Evolutionary conservation across 2,113 vertebrate species (phyloP).

Genomic region (Hyperopisus bebe): DNA sequence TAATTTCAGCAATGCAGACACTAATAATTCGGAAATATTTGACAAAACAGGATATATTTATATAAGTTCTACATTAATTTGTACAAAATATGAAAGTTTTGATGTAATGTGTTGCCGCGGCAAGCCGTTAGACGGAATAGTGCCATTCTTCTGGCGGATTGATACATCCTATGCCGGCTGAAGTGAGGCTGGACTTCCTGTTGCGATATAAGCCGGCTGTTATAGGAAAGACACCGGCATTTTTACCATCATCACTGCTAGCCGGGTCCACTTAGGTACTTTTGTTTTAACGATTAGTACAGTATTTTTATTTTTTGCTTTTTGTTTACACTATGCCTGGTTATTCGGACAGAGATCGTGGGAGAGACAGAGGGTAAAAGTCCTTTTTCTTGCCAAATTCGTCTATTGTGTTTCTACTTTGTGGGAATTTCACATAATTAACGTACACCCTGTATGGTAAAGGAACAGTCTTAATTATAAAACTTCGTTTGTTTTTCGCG

Average conservation of each 20-base stretch:
- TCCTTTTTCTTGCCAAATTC: not conserved
- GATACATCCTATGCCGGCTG: constrained; percentile 32
- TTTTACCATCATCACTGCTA: constrained; percentile 32
- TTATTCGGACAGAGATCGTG: constrained; percentile 88
- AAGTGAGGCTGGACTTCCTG: constrained; percentile 16
- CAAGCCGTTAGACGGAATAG: not conserved
- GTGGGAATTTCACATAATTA: not conserved
- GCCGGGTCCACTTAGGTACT: not conserved
- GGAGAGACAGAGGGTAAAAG: constrained; percentile 81
- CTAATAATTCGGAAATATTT: not conserved
- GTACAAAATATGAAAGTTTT: not conserved
- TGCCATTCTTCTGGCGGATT: constrained; percentile 43
- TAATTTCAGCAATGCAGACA: not conserved
- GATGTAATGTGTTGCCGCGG: not conserved
- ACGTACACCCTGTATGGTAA: not conserved
- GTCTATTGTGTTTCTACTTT: not conserved
- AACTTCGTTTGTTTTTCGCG: not conserved
- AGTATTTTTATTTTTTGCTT: constrained; percentile 34
- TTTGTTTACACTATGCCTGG: constrained; percentile 70
- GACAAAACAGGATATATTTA: not conserved
- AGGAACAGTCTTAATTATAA: not conserved
- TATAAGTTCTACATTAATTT: not conserved
- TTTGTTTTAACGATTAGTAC: not conserved
- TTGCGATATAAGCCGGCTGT: constrained; percentile 49
- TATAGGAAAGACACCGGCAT: constrained; percentile 52